These are phyloP conservation scores for Trematocara zebra DNA, from an alignment of 2,113 vertebrate species.

Conservation along the genomic window DNA sequence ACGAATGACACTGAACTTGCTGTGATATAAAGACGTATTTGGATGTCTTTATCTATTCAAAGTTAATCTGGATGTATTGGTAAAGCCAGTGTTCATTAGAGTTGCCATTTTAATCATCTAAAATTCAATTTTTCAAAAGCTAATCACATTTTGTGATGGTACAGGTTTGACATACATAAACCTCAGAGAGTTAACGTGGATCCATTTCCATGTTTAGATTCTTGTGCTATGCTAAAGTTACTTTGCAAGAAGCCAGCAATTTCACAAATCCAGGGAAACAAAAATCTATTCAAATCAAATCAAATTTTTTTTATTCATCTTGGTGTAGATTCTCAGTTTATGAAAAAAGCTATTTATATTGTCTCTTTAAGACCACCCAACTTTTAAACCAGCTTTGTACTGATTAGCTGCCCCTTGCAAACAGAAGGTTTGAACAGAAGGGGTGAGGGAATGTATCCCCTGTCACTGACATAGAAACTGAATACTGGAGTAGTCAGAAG, in stretches of 20 bases:
- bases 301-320: background rate
- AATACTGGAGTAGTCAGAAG: background rate
- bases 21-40: background rate
- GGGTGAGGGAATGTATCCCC: background rate
- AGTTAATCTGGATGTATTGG: background rate
- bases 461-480: background rate
- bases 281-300: background rate
- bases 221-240: background rate
- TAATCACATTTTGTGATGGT: background rate
- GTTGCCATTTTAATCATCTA: background rate
- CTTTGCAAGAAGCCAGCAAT: background rate
- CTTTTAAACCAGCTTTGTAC: background rate
- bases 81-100: background rate
- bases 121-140: background rate
- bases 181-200: background rate
- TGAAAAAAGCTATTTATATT: background rate
- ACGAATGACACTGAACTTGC: background rate
- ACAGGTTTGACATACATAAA: background rate
- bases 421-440: background rate
- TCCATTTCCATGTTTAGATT: background rate
- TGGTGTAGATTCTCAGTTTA: background rate
- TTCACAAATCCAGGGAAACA: background rate
- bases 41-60: background rate
- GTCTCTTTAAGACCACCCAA: background rate
- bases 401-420: background rate